Evolutionary conservation across 2,797 vertebrate genomes (phyloP), one percentile per base, ranked within the genome.

Genomic region (Argya squamiceps): DNA sequence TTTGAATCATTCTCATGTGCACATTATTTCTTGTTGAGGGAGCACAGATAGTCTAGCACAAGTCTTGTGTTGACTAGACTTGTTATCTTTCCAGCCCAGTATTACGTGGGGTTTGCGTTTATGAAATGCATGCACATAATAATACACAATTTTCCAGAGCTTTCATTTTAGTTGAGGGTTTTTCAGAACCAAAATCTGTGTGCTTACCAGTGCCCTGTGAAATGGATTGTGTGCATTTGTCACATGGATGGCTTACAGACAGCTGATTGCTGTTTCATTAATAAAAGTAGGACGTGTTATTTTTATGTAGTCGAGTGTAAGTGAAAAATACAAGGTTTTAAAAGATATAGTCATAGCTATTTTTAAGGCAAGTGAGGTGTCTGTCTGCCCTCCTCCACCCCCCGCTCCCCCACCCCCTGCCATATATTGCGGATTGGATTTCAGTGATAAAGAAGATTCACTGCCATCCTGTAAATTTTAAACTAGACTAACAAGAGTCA

Each of bases 321-420:
- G 80, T 64, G 30, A 83, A 92, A 73, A 65, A 4, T 17, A 6
- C 8, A 76, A 63, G 17, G 24, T 81, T 95, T 86, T 62, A 53
- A 58, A 74, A 78, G 23, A 27, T 58, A 4, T 1, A 52, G 37
- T 52, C 18, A 9, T 21, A 41, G 32, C 10, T 76, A 10, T 71
- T 88, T 95, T 68, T 76, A 89, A 70, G 5, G 7, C 10, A 46
- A 37, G 19, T 43, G n/a, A 79, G 15, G 24, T 56, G 37, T 60
- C 47, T n/a, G 13, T 53, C 41, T 43, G 13, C 13, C 11, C 11
- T 7, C 5, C 15, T 63, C 14, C 7, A 52, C 7, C 15, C 27
- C 9, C 7, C 1, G 2, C 10, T 3, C 8, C 11, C 12, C 10
- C 19, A 4, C 5, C 4, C 12, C 22, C 11, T 9, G 4, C 36